A percentile compares a stretch with the other conserved stretches of the same genome.
Evolutionary conservation across 2,113 vertebrate species (phyloP).

Genomic region (Hemibagrus wyckioides): DNA sequence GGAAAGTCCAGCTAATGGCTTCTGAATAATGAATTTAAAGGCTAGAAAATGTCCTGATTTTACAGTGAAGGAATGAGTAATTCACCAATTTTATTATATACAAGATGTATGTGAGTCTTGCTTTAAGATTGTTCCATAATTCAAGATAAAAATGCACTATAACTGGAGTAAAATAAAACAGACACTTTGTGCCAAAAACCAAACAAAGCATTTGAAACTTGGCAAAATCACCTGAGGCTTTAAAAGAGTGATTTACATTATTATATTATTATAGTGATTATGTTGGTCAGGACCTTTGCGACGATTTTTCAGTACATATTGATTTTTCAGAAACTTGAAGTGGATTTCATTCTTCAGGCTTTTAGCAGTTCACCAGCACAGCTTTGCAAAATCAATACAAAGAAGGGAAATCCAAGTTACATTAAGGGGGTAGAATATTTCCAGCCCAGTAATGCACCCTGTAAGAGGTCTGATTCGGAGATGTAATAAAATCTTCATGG

Average conservation of each 20-base stretch:
- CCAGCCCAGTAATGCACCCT: not conserved
- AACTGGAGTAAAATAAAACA: not conserved
- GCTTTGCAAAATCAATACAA: slow-evolving; percentile 33
- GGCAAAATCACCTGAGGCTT: not conserved
- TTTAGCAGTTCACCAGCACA: not conserved
- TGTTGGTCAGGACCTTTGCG: not conserved
- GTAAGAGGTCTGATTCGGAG: not conserved
- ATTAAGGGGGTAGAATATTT: slow-evolving; percentile 29
- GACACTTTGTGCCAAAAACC: not conserved
- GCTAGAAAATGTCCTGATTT: not conserved
- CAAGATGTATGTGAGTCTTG: too few species aligned
- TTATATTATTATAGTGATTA: not conserved
- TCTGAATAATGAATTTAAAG: slow-evolving; percentile 36
- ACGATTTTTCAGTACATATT: not conserved
- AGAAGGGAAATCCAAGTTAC: not conserved
- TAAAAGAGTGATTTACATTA: not conserved
- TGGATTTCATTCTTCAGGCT: not conserved
- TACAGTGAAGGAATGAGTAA: not conserved
- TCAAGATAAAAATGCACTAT: not conserved
- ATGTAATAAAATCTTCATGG: slow-evolving; percentile 22
- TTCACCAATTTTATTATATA: not conserved
- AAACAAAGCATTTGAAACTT: not conserved
- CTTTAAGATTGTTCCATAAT: not conserved
- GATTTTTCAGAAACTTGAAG: slow-evolving; percentile 10
- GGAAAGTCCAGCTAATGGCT: slow-evolving; percentile 34